A percentile compares a stretch with the other conserved stretches of the same genome.
These are phyloP conservation scores for Tychaedon coryphoeus DNA, from an alignment of 2,113 vertebrate species.

Conservation along the genomic window DNA sequence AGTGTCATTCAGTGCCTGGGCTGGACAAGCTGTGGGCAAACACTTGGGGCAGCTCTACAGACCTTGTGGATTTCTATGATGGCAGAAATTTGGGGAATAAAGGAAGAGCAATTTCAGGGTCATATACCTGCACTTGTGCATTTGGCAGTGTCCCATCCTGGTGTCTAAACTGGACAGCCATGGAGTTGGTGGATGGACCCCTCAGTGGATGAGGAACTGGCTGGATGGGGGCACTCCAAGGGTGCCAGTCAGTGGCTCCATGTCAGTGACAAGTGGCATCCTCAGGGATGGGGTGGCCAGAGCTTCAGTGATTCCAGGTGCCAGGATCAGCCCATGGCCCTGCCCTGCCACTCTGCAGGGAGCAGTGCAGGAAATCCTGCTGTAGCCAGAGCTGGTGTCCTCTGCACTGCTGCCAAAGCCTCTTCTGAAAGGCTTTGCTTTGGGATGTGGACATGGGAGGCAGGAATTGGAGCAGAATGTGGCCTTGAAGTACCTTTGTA, in stretches of 20 bases:
- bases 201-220: accelerated
- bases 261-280: background rate
- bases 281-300: background rate
- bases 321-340: background rate
- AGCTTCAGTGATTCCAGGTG: background rate
- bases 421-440: background rate
- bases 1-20: background rate
- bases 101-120: background rate
- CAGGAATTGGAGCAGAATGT: background rate
- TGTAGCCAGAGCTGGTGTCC: background rate
- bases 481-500: background rate
- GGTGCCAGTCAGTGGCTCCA: background rate
- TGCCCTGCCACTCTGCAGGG: background rate
- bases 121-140: accelerated
- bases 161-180: accelerated
- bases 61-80: background rate
- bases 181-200: background rate
- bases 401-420: background rate
- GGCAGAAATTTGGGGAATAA: background rate
- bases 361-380: background rate
- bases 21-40: background rate
- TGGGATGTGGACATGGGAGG: background rate
- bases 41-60: background rate
- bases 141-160: background rate
- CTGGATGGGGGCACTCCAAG: background rate